A percentile compares a stretch with the other conserved stretches of the same genome.
These are phyloP conservation scores for Microctenopoma steveboyesi DNA, from an alignment of 2,797 vertebrate genomes.

Conservation along the genomic window DNA sequence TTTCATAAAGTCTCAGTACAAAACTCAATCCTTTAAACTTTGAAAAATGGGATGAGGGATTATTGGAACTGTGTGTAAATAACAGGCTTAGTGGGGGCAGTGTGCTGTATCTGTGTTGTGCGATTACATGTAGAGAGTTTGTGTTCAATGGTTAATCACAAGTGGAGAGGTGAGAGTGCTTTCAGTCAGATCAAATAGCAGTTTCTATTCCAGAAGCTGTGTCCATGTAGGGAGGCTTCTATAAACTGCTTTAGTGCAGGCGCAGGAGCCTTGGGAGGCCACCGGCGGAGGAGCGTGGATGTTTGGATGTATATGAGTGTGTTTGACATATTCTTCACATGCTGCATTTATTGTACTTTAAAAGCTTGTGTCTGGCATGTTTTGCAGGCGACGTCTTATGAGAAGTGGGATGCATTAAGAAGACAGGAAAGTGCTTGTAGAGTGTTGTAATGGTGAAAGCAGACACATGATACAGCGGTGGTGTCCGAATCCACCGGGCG, in stretches of 20 bases:
- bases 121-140: conserved; percentile 26
- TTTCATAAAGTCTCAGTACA: not conserved
- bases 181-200: conserved; percentile 81
- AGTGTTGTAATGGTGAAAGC: conserved; percentile 24
- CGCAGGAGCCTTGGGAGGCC: conserved; percentile 56
- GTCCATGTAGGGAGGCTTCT: conserved; percentile 88
- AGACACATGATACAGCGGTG: conserved; percentile 30
- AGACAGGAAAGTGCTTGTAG: conserved; percentile 9
- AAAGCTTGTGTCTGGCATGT: not conserved
- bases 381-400: not conserved
- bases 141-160: conserved; percentile 56
- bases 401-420: conserved; percentile 12
- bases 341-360: conserved; percentile 22
- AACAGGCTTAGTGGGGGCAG: conserved; percentile 4
- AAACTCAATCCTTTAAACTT: too few species aligned
- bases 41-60: not conserved
- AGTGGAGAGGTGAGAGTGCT: conserved; percentile 72
- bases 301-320: conserved; percentile 12
- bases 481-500: conserved; percentile 29
- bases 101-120: conserved; percentile 19
- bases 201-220: conserved; percentile 89
- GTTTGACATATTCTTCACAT: conserved; percentile 2
- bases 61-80: not conserved
- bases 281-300: conserved; percentile 36
- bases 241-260: conserved; percentile 83